Base-by-base conservation (phyloP, 2,113 vertebrate genomes). In the Hydrochoerus hydrochaeris region DNA sequence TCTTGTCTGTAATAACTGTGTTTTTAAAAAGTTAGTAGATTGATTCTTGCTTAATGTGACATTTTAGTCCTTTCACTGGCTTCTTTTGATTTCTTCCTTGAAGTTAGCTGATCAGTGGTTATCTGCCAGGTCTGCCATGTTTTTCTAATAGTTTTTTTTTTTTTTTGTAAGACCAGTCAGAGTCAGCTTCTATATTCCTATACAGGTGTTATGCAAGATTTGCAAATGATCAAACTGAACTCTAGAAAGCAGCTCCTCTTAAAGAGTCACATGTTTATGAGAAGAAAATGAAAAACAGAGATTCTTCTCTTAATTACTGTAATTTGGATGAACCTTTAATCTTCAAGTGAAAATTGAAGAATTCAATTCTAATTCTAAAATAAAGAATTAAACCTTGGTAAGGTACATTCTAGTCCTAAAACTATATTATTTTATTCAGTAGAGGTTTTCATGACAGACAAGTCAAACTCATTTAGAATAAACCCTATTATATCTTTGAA, bases 201-300 rank as follows among this genome's bases (percentile, higher is more conserved):
- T 13, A 54, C 69, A 46, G 4, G 16, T 44, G 20, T 73, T 88
- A 57, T 9, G 2, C 0, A 65, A 96, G 12, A 80, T 90, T 73
- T 87, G 11, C 5, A n/a, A 49, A 78, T 62, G 28, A 84, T 92
- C 63, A 94, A 80, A 35, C 3, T 32, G n/a, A 94, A 85, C 16
- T 89, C 24, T 24, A 67, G 17, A 80, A 96, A 90, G 83, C 52
- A 95, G 22, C 5, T 17, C n/a, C 78, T 83, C 16, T 90, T 91
- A 77, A 35, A 84, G n/a, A 83, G 28, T 69, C 32, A 86, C 19
- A 81, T 0, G 57, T 35, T 90, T 96, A 32, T 30, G 26, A 58
- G 30, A 46, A 19, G 35, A 49, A 85, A 67, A 19, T 58, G 52
- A 82, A 82, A 67, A 16, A 6, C 12, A 46, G 17, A 46, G 52